phyloP scores from a whole-genome alignment of 2,113 vertebrate genomes.

The Oenanthe melanoleuca region DNA sequence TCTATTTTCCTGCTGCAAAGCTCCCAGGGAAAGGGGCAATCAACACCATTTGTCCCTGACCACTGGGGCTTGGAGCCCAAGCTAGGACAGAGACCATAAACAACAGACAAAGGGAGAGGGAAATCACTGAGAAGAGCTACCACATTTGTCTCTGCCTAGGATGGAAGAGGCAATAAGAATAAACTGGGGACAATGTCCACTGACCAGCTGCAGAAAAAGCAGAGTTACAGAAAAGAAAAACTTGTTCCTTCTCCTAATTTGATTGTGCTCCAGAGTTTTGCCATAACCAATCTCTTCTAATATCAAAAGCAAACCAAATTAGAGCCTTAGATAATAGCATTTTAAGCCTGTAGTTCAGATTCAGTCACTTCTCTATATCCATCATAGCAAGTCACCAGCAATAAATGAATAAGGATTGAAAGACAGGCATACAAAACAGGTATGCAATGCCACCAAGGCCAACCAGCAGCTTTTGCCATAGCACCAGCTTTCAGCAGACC shows the following conservation, averaged over 20 bases:
- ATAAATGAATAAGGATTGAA: neutral
- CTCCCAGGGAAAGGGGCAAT: constrained; percentile 8
- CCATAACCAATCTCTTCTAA: constrained; percentile 1
- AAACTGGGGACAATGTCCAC: neutral
- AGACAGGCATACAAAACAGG: neutral
- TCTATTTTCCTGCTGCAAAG: neutral
- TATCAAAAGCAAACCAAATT: constrained; percentile 36
- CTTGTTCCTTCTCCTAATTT: neutral
- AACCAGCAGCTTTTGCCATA: neutral
- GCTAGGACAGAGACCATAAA: constrained; percentile 8
- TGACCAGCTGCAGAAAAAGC: neutral
- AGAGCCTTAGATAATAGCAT: neutral
- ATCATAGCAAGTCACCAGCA: neutral
- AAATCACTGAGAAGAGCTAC: neutral
- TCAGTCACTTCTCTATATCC: neutral
- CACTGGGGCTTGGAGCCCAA: neutral
- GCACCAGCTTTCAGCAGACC: neutral
- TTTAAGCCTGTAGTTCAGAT: neutral
- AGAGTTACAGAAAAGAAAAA: neutral
- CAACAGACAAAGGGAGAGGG: neutral
- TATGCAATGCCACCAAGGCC: neutral
- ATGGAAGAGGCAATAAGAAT: neutral
- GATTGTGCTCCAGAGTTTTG: neutral
- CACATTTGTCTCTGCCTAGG: neutral
- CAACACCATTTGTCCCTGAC: constrained; percentile 3